These are phyloP conservation scores for Prenolepis imparis DNA, from an alignment of 2,888 invertebrate species.

Conservation along the genomic window DNA sequence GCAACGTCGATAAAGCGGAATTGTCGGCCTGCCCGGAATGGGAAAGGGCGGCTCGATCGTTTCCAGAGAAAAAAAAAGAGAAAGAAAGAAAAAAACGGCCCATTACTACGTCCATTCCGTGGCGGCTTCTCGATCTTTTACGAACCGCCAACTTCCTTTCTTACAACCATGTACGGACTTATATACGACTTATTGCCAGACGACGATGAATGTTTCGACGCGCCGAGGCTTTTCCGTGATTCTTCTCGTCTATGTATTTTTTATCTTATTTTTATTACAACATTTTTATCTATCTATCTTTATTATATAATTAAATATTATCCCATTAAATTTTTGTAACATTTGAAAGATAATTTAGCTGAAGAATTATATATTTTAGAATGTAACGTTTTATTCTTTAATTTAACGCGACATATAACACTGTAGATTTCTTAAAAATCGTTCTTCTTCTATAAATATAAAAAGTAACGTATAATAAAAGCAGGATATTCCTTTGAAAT, in stretches of 20 bases:
- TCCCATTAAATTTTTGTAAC: neutral
- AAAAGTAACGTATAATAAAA: neutral
- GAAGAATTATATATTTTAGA: neutral
- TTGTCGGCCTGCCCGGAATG: conserved; percentile 44
- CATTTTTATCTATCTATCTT: neutral
- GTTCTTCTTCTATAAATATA: neutral
- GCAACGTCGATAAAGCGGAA: conserved; percentile 63
- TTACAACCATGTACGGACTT: conserved; percentile 1
- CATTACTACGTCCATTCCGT: conserved; percentile 64
- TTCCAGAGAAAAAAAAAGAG: conserved; percentile 11
- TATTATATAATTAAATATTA: neutral
- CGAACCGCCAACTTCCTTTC: conserved; percentile 43
- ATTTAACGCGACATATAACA: neutral
- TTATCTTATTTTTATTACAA: neutral
- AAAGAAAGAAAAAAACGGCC: conserved; percentile 47
- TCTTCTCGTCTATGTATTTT: neutral
- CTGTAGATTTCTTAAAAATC: neutral
- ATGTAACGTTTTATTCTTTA: neutral
- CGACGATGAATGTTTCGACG: neutral
- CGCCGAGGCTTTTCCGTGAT: neutral
- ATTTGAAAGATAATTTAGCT: neutral
- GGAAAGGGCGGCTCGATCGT: conserved; percentile 51
- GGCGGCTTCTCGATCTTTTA: conserved; percentile 68
- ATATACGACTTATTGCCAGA: conserved; percentile 59
- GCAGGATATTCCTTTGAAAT: neutral